These are phyloP conservation scores for Galagoides demidoff DNA, from an alignment of 2,797 vertebrate species.

Conservation along the genomic window DNA sequence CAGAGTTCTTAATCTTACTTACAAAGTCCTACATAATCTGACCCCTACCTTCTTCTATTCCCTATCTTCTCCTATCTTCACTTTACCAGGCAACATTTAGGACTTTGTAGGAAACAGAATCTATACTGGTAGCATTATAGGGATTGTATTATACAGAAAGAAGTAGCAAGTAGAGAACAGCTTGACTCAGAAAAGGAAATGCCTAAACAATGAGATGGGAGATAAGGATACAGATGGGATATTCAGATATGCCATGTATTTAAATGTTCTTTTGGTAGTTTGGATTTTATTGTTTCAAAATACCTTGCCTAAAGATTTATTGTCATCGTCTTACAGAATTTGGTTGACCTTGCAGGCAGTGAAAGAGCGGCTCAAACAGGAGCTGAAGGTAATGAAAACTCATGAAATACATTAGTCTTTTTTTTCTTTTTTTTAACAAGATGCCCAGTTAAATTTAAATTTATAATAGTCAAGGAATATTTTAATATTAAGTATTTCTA, in stretches of 20 bases:
- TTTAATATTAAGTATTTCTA: not conserved
- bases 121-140: not conserved
- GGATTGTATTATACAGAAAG: not conserved
- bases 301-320: not conserved
- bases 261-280: not conserved
- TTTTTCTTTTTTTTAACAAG: not conserved
- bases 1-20: not conserved
- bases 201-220: not conserved
- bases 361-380: constrained; percentile 98
- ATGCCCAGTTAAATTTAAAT: not conserved
- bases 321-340: constrained; percentile 88
- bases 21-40: not conserved
- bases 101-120: not conserved
- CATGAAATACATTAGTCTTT: not conserved
- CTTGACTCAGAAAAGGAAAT: not conserved
- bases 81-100: not conserved
- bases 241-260: not conserved
- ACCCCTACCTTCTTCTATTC: not conserved
- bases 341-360: constrained; percentile 97
- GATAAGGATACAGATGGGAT: not conserved
- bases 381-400: constrained; percentile 91
- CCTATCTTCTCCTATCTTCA: not conserved
- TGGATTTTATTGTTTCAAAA: constrained; percentile 4
- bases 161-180: not conserved
- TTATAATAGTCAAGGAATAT: not conserved